Percentiles rank a stretch among this genome's conserved stretches.
Conservation (phyloP, 2,113 vertebrate species). For the Chaenogobius annularis region DNA sequence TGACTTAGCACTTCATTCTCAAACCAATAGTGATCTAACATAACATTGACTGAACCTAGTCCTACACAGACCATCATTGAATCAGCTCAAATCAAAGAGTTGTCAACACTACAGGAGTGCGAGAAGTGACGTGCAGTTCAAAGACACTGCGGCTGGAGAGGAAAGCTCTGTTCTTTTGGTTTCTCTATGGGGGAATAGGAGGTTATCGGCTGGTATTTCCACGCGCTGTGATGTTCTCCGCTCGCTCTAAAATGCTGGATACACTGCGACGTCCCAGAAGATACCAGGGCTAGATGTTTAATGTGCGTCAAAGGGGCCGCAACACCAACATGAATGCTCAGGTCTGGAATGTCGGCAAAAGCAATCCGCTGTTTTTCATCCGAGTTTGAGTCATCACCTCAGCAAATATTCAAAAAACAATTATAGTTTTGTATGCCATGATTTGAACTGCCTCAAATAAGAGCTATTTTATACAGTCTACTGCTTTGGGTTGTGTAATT, state of each 20-base stretch:
- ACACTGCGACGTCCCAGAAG: conserved; percentile 18
- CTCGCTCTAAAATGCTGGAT: conserved; percentile 1
- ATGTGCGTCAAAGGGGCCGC: conserved; percentile 23
- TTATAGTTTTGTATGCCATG: background rate
- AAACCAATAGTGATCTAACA: background rate
- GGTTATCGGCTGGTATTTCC: conserved; percentile 41
- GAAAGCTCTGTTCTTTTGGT: conserved; percentile 21
- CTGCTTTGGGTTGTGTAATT: background rate
- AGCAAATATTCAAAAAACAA: conserved; percentile 4
- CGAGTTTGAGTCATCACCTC: conserved; percentile 10
- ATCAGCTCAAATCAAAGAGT: background rate
- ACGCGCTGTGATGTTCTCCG: conserved; percentile 32
- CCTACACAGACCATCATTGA: background rate
- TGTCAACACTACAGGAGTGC: background rate
- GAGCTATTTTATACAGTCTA: background rate
- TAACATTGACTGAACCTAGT: background rate
- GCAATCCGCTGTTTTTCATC: background rate
- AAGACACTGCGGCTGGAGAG: conserved; percentile 10
- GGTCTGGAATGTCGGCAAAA: background rate
- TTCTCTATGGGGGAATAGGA: conserved; percentile 35
- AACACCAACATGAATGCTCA: conserved; percentile 9
- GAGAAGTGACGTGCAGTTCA: conserved; percentile 8
- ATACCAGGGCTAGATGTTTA: conserved; percentile 22
- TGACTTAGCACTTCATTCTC: background rate
- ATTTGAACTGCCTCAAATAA: background rate